phyloP scores from a whole-genome alignment of 2,888 invertebrate species.

The Cybosia mesomella region DNA sequence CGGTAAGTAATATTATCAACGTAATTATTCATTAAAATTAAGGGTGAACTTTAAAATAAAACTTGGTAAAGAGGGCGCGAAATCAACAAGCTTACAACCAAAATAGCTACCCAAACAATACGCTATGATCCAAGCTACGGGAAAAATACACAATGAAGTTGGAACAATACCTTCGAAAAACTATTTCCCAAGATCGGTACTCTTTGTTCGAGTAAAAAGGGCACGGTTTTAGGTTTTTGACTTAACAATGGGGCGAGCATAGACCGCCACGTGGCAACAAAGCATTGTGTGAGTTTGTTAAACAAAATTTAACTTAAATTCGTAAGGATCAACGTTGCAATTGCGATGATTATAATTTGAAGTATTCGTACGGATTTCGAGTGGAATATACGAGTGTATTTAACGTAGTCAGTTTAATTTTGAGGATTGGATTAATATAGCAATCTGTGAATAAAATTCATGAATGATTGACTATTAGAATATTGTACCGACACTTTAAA shows the following conservation, averaged over 20 bases:
- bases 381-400: slow-evolving; percentile 26
- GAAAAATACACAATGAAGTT: slow-evolving; percentile 63
- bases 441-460: neutral
- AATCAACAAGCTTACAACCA: slow-evolving; percentile 20
- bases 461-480: neutral
- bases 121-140: slow-evolving; percentile 49
- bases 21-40: neutral
- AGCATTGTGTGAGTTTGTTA: slow-evolving; percentile 44
- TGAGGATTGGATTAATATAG: slow-evolving; percentile 5
- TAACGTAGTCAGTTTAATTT: slow-evolving; percentile 13
- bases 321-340: slow-evolving; percentile 10
- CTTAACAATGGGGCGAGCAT: slow-evolving; percentile 70
- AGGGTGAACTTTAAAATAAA: neutral
- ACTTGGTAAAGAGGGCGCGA: slow-evolving; percentile 7
- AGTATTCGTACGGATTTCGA: slow-evolving; percentile 20
- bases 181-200: slow-evolving; percentile 71
- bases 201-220: slow-evolving; percentile 72
- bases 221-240: slow-evolving; percentile 80
- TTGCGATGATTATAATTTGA: slow-evolving; percentile 17
- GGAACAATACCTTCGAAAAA: slow-evolving; percentile 69
- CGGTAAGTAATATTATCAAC: neutral
- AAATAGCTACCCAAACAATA: slow-evolving; percentile 39
- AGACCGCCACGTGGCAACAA: slow-evolving; percentile 73
- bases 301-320: slow-evolving; percentile 36
- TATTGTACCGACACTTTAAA: neutral